Percentiles rank a stretch among this genome's conserved stretches.
Evolutionary conservation across 1,140 invertebrate species (phyloP).

Genomic region (Hyles vespertilio): DNA sequence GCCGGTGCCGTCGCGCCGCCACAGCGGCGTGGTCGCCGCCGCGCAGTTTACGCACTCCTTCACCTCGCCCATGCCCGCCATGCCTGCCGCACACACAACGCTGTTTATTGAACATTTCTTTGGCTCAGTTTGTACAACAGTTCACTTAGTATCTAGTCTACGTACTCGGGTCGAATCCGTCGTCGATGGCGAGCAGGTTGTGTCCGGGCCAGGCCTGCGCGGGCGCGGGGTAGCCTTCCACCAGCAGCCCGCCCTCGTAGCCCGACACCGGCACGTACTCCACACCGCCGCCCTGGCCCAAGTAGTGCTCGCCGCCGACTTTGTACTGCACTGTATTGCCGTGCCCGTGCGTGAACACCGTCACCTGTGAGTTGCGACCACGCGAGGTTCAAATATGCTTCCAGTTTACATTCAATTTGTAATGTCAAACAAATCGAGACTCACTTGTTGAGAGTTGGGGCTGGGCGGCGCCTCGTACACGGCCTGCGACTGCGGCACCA

Average conservation of each 20-base stretch:
- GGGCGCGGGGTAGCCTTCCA: slow-evolving; percentile 58
- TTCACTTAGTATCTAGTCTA: neutral
- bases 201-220: slow-evolving; percentile 55
- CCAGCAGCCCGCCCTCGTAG: slow-evolving; percentile 59
- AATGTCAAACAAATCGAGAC: neutral
- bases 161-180: slow-evolving; percentile 62
- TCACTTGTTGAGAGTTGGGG: slow-evolving; percentile 71
- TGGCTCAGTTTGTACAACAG: neutral
- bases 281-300: slow-evolving; percentile 51
- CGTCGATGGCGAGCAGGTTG: slow-evolving; percentile 63
- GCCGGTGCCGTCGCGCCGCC: slow-evolving; percentile 91
- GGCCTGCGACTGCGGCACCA: slow-evolving; percentile 52
- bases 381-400: neutral
- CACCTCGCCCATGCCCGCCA: slow-evolving; percentile 76
- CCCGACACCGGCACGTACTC: slow-evolving; percentile 65
- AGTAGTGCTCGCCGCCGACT: slow-evolving; percentile 70
- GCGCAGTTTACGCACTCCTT: slow-evolving; percentile 95
- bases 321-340: slow-evolving; percentile 71
- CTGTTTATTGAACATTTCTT: too few relatives aligned
- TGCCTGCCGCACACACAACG: slow-evolving; percentile 27
- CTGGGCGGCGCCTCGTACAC: slow-evolving; percentile 76
- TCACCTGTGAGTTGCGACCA: slow-evolving; percentile 64
- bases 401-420: too few relatives aligned
- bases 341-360: slow-evolving; percentile 72
- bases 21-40: slow-evolving; percentile 88